Percentiles rank a stretch among this genome's conserved stretches.
Evolutionary conservation across 2,113 vertebrate species (phyloP).

Genomic region (Vulpes ferrilata): DNA sequence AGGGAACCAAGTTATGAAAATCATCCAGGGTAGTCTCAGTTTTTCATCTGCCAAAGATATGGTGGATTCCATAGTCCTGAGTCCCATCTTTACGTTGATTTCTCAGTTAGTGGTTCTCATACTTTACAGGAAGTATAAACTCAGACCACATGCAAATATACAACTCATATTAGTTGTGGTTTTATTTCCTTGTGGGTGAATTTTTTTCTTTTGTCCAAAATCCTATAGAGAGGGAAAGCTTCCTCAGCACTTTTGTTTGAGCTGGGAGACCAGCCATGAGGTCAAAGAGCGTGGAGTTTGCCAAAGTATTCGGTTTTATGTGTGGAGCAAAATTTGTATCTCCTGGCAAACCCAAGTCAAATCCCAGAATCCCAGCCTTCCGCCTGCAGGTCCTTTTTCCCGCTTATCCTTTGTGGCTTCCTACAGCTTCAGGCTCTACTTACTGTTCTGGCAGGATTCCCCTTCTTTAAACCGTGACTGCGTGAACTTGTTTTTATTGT

Average conservation of each 20-base stretch:
- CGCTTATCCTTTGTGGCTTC: neutral
- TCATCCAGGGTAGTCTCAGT: neutral
- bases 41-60: neutral
- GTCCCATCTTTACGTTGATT: neutral
- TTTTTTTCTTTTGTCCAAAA: neutral
- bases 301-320: neutral
- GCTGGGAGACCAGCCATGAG: neutral
- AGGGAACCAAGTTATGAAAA: slow-evolving; percentile 2
- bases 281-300: neutral
- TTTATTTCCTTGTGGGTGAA: neutral
- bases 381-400: accelerated
- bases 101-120: neutral
- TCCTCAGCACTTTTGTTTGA: neutral
- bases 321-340: neutral
- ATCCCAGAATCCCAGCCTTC: neutral
- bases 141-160: neutral
- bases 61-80: neutral
- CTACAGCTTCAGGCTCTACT: neutral
- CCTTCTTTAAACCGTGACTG: neutral
- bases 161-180: neutral
- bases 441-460: neutral
- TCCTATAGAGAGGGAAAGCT: neutral
- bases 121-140: neutral
- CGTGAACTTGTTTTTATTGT: neutral
- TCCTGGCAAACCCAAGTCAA: neutral